A percentile compares a stretch with the other conserved stretches of the same genome.
phyloP scores from a whole-genome alignment of 1,140 invertebrate species.

The Camponotus vicinus region DNA sequence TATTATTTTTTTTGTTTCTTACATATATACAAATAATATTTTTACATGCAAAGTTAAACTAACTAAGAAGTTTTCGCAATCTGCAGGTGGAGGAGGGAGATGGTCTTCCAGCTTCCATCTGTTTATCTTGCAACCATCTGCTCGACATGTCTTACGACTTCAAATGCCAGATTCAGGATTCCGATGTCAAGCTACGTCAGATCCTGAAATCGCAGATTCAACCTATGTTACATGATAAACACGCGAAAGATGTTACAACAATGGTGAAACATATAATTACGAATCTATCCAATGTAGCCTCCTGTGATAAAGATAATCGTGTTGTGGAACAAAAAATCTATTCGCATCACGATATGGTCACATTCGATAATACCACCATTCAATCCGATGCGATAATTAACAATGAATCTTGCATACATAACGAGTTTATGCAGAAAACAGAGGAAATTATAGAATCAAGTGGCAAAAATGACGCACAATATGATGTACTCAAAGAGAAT shows the following conservation, averaged over 20 bases:
- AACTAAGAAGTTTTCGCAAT: slow-evolving; percentile 36
- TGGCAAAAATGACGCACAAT: background rate
- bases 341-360: slow-evolving; percentile 26
- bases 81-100: slow-evolving; percentile 83
- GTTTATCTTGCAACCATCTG: slow-evolving; percentile 80
- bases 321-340: slow-evolving; percentile 46
- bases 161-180: slow-evolving; percentile 83
- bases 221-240: background rate
- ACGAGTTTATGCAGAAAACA: slow-evolving; percentile 35
- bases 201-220: slow-evolving; percentile 57
- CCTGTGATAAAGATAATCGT: slow-evolving; percentile 54
- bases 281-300: slow-evolving; percentile 53
- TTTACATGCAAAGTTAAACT: too few species aligned
- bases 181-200: slow-evolving; percentile 78
- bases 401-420: slow-evolving; percentile 53
- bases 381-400: slow-evolving; percentile 20
- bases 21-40: background rate
- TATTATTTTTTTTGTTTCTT: background rate
- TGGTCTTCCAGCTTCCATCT: slow-evolving; percentile 83
- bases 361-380: background rate
- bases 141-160: slow-evolving; percentile 84
- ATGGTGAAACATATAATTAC: slow-evolving; percentile 62
- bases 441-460: slow-evolving; percentile 39
- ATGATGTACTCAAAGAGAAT: slow-evolving; percentile 27
- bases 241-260: slow-evolving; percentile 22